These are phyloP conservation scores for Aphidius ervi DNA, from an alignment of 1,140 invertebrate genomes.

Conservation along the genomic window DNA sequence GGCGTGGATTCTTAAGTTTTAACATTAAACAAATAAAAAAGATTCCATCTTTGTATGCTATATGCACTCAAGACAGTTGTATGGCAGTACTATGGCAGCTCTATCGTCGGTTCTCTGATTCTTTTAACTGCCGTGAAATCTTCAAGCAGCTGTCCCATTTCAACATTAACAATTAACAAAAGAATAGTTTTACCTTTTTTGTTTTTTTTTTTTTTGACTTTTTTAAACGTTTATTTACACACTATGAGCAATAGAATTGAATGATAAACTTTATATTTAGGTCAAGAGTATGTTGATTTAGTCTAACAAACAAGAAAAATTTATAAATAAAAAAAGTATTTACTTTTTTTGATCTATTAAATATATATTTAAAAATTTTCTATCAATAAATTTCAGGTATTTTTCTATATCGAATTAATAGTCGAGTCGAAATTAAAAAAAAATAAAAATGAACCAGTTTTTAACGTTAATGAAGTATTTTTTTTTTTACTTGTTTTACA, in stretches of 20 bases:
- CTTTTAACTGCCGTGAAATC: slow-evolving; percentile 23
- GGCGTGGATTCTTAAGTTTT: slow-evolving; percentile 30
- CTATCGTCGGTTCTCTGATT: slow-evolving; percentile 32
- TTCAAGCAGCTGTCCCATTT: slow-evolving; percentile 8
- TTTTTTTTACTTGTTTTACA: slow-evolving; percentile 52
- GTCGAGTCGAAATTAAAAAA: slow-evolving; percentile 39
- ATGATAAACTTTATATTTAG: too few relatives aligned
- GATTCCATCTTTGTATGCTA: slow-evolving; percentile 33
- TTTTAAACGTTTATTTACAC: too few relatives aligned
- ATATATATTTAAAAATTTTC: too few relatives aligned
- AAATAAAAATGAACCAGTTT: slow-evolving; percentile 44
- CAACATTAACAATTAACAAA: slow-evolving; percentile 28
- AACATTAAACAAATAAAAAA: slow-evolving; percentile 32
- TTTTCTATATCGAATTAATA: slow-evolving; percentile 38
- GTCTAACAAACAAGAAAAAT: too few relatives aligned
- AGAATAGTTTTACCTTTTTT: slow-evolving; percentile 21
- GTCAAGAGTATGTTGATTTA: too few relatives aligned
- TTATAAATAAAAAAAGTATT: too few relatives aligned
- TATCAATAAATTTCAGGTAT: too few relatives aligned
- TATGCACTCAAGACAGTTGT: slow-evolving; percentile 42
- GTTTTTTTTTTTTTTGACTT: too few relatives aligned
- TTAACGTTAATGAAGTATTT: slow-evolving; percentile 55
- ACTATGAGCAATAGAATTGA: too few relatives aligned
- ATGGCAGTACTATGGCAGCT: slow-evolving; percentile 51
- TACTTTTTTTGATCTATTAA: too few relatives aligned